Evolutionary conservation across 2,888 invertebrate genomes (phyloP), one percentile per base, ranked within the genome.

Genomic region (Cataglyphis livida): DNA sequence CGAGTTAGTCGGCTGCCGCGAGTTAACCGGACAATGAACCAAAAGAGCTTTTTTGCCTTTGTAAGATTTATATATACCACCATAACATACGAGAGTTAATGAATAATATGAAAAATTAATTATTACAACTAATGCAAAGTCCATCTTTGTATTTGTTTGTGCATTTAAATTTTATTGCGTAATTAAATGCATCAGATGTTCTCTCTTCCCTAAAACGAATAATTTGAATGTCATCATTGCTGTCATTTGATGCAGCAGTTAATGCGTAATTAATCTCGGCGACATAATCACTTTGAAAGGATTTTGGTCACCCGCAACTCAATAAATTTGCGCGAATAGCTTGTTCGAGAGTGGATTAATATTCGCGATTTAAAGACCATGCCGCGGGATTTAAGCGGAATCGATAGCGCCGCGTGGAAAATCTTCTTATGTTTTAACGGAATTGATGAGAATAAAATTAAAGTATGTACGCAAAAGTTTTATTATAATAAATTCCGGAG

Each of bases 1-100:
- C 61, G 51, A 83, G 66, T 89, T 87, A 85, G 85, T 75, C 59
- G 70, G 65, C 73, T 81, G 81, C 71, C 83, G 84, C 75, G 59
- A 78, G 82, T 84, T 84, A 71, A 74, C 74, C 79, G 81, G 81
- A 85, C 87, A 90, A 88, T 88, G 82, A 88, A 87, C 76, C 7
- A 54, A 41, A 57, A 38, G 18, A 12, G 41, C 21, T 70, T 59
- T 70, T 70, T 59, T 70, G 18, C 44, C 44, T 44, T 44, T 18
- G 21, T 4, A 21, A 76, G 21, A 12, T 54, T 44, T 25, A 41
- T 28, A 5, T 25, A 41, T 28, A 5, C 1, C 6, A 35, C 18
- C n/a, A 71, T 12, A n/a, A 61, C 4, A 28, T 10, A 15, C 9
- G 9, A 7, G 21, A 51, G 1, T n/a, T 7, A 51, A 51, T n/a